These are phyloP conservation scores for Tragelaphus buxtoni DNA, from an alignment of 2,113 vertebrate genomes.

Conservation along the genomic window DNA sequence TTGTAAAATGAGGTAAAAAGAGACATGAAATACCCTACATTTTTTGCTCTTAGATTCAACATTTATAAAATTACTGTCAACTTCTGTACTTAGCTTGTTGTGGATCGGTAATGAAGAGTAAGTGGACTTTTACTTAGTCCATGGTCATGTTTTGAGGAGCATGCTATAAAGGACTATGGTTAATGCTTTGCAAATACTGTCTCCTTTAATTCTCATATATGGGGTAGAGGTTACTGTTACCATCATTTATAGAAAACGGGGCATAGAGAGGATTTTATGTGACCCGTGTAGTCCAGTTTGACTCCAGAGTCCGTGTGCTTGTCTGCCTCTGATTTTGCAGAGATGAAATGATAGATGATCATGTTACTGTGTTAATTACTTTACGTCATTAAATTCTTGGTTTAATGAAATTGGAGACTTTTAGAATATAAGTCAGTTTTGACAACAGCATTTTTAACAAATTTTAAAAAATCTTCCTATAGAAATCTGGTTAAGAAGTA, in stretches of 20 bases:
- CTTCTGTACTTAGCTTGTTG: neutral
- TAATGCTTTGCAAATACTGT: neutral
- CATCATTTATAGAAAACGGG: neutral
- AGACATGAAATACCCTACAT: neutral
- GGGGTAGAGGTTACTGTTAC: neutral
- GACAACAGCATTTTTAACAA: neutral
- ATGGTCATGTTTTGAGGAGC: neutral
- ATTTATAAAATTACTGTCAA: neutral
- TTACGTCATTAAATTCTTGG: conserved; percentile 4
- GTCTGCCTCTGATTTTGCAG: neutral
- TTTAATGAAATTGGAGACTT: conserved; percentile 27
- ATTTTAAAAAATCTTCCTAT: conserved; percentile 48
- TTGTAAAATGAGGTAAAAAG: neutral
- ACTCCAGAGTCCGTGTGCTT: neutral
- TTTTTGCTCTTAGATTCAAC: neutral
- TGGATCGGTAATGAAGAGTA: neutral
- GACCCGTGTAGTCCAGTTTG: neutral
- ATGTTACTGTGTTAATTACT: neutral
- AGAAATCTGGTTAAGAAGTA: conserved; percentile 98
- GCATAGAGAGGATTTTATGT: neutral
- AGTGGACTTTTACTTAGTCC: neutral
- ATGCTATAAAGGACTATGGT: neutral
- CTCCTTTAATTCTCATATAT: neutral
- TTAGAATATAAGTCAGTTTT: conserved; percentile 21
- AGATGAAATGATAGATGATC: neutral